These are phyloP conservation scores for Tipula confusa DNA, from an alignment of 2,888 invertebrate species.

Conservation along the genomic window DNA sequence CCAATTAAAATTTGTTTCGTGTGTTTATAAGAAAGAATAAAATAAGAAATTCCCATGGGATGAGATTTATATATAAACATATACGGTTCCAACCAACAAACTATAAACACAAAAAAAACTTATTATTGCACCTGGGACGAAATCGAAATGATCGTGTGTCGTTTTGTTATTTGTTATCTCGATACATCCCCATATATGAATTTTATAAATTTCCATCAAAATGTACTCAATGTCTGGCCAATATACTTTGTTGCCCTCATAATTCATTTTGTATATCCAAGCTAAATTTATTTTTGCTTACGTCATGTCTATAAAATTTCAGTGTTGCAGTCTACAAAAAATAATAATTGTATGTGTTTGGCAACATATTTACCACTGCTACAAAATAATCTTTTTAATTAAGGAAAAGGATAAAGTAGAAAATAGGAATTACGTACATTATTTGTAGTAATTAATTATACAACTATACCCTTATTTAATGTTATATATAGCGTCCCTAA, in stretches of 20 bases:
- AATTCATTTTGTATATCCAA: not conserved
- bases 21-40: not conserved
- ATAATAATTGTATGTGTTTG: not conserved
- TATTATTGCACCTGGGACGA: constrained; percentile 15
- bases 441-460: not conserved
- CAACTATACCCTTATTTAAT: not conserved
- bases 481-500: not conserved
- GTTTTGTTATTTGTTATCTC: not conserved
- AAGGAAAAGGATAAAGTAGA: constrained; percentile 12
- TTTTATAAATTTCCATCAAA: not conserved
- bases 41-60: not conserved
- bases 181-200: not conserved
- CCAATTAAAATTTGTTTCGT: constrained; percentile 20
- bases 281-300: not conserved
- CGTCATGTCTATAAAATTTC: not conserved
- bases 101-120: not conserved
- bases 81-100: not conserved
- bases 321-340: not conserved
- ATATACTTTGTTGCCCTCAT: not conserved
- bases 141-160: not conserved
- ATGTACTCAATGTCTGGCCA: not conserved
- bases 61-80: not conserved
- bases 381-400: constrained; percentile 3
- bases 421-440: not conserved
- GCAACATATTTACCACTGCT: not conserved